phyloP scores from a whole-genome alignment of 1,140 invertebrate genomes.

The Zaprionus ghesquierei region DNA sequence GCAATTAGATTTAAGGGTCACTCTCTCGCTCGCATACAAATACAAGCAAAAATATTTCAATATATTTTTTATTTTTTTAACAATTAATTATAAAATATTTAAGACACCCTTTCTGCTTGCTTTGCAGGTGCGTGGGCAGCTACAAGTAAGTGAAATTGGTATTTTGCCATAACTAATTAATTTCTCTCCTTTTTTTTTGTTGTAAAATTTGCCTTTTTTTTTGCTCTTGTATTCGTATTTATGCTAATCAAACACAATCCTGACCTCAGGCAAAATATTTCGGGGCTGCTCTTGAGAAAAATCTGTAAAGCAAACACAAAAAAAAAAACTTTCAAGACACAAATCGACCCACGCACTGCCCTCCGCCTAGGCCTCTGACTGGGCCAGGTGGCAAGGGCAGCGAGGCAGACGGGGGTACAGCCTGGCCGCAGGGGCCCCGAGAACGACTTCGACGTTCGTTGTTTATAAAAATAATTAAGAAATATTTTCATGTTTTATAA shows the following conservation, averaged over 20 bases:
- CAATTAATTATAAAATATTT: constrained; percentile 32
- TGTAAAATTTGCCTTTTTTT: constrained; percentile 43
- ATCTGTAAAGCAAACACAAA: constrained; percentile 65
- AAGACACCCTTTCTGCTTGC: background rate
- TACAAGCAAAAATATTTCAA: background rate
- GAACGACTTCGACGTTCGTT: constrained; percentile 37
- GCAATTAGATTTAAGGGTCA: constrained; percentile 62
- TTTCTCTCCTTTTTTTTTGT: constrained; percentile 32
- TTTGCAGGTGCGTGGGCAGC: constrained; percentile 11
- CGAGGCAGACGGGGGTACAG: background rate
- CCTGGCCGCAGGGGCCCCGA: constrained; percentile 10
- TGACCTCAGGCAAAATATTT: constrained; percentile 66
- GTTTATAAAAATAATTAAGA: constrained; percentile 81
- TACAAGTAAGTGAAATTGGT: background rate
- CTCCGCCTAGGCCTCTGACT: background rate
- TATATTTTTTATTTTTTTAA: constrained; percentile 1
- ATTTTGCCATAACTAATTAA: constrained; percentile 27
- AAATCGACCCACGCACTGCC: constrained; percentile 39
- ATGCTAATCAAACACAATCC: constrained; percentile 79
- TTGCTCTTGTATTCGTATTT: constrained; percentile 43
- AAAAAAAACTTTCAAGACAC: constrained; percentile 31
- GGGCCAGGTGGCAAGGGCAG: constrained; percentile 23
- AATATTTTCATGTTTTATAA: constrained; percentile 81
- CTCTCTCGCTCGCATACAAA: background rate
- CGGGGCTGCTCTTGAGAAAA: constrained; percentile 9